Base-by-base conservation (phyloP, 2,888 invertebrate species). In the Biston betularia region DNA sequence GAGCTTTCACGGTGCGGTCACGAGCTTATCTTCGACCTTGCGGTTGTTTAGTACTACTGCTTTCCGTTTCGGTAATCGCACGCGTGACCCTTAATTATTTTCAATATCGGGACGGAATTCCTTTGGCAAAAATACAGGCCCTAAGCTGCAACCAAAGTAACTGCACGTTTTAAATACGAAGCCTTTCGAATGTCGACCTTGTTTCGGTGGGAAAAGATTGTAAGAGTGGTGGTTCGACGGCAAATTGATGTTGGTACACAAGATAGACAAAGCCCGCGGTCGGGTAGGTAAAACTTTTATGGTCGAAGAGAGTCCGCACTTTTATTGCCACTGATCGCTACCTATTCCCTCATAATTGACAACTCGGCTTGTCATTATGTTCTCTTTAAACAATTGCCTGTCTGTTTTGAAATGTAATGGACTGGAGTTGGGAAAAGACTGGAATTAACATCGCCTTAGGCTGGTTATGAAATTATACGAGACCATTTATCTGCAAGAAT, bases 281-380 rank as follows among this genome's bases (percentile, higher is more conserved):
- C 85, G 88, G 88, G 89, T 90, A 88, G 90, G 88, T 89, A 87
- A 72, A 82, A 87, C 84, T 92, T 92, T 92, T 92, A 92, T 88
- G 90, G 85, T 79, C 89, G 85, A 85, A 84, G 82, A 86, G 88
- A 90, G 88, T 88, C 90, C 90, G 87, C 89, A 90, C 85, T 91
- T 92, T 92, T 93, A 92, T 90, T 86, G 83, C 90, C 87, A 80
- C 86, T 92, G 92, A 92, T 92, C 91, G 92, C 90, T 92, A 90
- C 91, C 91, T 90, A 89, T 90, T 88, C 91, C 86, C 88, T 89
- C 89, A 90, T 93, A 93, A 93, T 92, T 90, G 92, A 92, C 92
- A 90, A 89, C 85, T 88, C 82, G 82, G 85, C 85, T 89, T 89
- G 89, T 91, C 90, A 89, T 92, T 91, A 91, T 87, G 85, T 83